A percentile compares a stretch with the other conserved stretches of the same genome.
phyloP scores from a whole-genome alignment of 2,797 vertebrate genomes.

The Sebastolobus alascanus region DNA sequence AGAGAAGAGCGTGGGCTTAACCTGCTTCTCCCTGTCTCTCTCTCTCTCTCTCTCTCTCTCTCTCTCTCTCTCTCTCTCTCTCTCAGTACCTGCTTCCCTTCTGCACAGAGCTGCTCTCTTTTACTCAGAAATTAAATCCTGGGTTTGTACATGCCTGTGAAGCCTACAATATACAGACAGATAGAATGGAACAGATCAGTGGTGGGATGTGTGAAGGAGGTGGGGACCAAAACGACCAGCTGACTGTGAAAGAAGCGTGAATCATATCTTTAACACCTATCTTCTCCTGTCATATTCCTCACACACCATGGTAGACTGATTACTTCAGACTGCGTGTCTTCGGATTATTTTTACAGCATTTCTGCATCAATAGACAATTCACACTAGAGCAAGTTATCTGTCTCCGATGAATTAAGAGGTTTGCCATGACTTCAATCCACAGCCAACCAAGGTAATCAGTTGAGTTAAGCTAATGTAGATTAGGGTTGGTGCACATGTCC shows the following conservation, averaged over 20 bases:
- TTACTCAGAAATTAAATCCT: slow-evolving; percentile 56
- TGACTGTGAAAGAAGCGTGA: slow-evolving; percentile 74
- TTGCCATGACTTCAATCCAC: not conserved
- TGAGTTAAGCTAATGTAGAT: not conserved
- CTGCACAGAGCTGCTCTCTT: slow-evolving; percentile 45
- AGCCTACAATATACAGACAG: slow-evolving; percentile 62
- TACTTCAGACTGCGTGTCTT: slow-evolving; percentile 24
- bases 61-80: slow-evolving; percentile 8
- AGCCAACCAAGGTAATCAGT: not conserved
- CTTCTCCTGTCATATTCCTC: slow-evolving; percentile 52
- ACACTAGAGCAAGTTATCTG: not conserved
- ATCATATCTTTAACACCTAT: slow-evolving; percentile 68
- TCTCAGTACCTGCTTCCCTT: slow-evolving; percentile 44
- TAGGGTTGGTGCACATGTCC: not conserved
- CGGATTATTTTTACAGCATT: slow-evolving; percentile 8
- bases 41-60: not conserved
- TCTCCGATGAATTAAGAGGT: not conserved
- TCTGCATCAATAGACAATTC: slow-evolving; percentile 3
- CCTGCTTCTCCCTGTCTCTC: slow-evolving; percentile 35
- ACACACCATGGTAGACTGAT: slow-evolving; percentile 38
- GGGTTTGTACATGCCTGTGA: slow-evolving; percentile 48
- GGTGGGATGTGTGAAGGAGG: slow-evolving; percentile 80
- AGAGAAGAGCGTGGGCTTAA: slow-evolving; percentile 69
- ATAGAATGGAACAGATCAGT: slow-evolving; percentile 74
- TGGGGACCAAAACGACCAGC: slow-evolving; percentile 71